Conservation (phyloP, 2,113 vertebrate genomes). For the Phalacrocorax carbo region DNA sequence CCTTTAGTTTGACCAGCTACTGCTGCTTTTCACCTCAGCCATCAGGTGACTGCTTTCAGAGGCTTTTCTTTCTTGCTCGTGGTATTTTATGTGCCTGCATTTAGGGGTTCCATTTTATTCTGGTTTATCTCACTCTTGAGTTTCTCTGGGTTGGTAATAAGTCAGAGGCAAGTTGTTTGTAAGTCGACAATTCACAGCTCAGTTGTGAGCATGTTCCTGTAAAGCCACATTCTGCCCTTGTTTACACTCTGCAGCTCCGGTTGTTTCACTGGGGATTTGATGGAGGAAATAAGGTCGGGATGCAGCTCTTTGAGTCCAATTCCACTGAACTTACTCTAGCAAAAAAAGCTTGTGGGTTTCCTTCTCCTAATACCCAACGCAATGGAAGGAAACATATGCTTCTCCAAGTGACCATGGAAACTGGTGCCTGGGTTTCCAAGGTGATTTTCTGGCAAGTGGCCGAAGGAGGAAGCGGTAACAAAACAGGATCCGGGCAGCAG, state of each 20-base stretch:
- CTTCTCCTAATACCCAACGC: neutral
- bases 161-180: neutral
- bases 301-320: neutral
- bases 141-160: neutral
- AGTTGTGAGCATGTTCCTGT: neutral
- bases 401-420: constrained; percentile 64
- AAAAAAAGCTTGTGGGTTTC: neutral
- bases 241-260: neutral
- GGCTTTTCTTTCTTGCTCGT: neutral
- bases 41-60: neutral
- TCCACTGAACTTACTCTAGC: neutral
- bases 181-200: neutral
- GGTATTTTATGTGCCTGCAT: neutral
- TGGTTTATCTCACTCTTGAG: neutral
- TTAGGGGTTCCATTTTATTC: neutral
- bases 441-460: constrained; percentile 57
- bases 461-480: constrained; percentile 19
- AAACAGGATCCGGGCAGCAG: constrained; percentile 20
- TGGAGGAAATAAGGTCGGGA: neutral
- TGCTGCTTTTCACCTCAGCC: neutral
- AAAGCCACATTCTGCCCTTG: neutral
- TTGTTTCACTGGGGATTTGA: neutral
- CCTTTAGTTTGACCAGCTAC: neutral
- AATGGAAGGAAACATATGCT: constrained; percentile 6
- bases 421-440: constrained; percentile 63